Conservation (phyloP, 2,888 invertebrate species). For the Macrosoma leucophasiata region DNA sequence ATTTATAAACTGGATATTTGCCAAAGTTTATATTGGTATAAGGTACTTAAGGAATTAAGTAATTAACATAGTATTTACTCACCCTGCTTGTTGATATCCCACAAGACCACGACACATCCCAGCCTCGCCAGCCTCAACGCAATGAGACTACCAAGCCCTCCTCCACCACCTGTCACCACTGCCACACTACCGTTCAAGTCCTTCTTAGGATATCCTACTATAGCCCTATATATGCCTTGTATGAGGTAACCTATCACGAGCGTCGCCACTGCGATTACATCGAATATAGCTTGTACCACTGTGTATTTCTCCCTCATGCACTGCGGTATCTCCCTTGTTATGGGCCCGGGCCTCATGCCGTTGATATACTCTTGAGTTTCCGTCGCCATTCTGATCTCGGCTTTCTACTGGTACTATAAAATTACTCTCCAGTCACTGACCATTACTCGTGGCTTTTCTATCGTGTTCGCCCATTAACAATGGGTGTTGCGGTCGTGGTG, state of each 20-base stretch:
- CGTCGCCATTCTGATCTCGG: slow-evolving; percentile 36
- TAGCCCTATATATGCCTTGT: slow-evolving; percentile 76
- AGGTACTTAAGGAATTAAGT: no score
- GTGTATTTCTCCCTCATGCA: slow-evolving; percentile 69
- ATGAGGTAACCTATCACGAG: slow-evolving; percentile 64
- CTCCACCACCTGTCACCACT: slow-evolving; percentile 92
- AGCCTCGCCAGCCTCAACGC: slow-evolving; percentile 84
- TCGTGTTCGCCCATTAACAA: not conserved
- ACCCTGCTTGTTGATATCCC: slow-evolving; percentile 93
- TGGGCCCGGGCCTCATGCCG: slow-evolving; percentile 58
- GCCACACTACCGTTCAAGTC: slow-evolving; percentile 85
- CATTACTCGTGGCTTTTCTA: slow-evolving; percentile 12
- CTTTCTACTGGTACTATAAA: slow-evolving; percentile 21
- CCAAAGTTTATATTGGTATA: no score
- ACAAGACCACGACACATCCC: slow-evolving; percentile 87
- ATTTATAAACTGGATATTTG: no score
- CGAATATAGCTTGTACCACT: slow-evolving; percentile 71
- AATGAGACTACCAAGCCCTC: slow-evolving; percentile 87
- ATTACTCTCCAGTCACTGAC: slow-evolving; percentile 10
- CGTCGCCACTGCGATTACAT: slow-evolving; percentile 73
- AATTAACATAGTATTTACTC: no score
- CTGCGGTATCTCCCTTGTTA: slow-evolving; percentile 65
- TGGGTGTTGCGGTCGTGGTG: not conserved
- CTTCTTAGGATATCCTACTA: slow-evolving; percentile 79
- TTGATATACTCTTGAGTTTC: slow-evolving; percentile 62